phyloP scores from a whole-genome alignment of 1,140 invertebrate species.

The Elymnias hypermnestra region DNA sequence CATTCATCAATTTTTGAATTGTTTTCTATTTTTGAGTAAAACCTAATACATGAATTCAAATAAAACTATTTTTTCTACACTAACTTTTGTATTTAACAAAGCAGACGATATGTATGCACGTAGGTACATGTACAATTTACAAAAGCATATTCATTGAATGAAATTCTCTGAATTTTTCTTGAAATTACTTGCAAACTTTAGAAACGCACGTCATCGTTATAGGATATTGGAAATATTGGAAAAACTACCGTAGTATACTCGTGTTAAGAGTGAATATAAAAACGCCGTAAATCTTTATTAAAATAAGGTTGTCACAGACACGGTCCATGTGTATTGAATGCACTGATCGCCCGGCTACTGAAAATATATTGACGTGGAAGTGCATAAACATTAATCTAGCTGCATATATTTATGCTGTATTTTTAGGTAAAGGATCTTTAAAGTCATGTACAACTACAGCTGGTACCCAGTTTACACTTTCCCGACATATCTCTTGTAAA shows the following conservation, averaged over 20 bases:
- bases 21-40: too few relatives aligned
- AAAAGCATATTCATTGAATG: slow-evolving; percentile 3
- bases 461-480: too few relatives aligned
- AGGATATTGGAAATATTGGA: background rate
- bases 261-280: background rate
- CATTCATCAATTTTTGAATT: too few relatives aligned
- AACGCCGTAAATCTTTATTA: background rate
- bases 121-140: background rate
- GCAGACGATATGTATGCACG: background rate
- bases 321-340: background rate
- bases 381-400: background rate
- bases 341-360: background rate
- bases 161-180: slow-evolving; percentile 2
- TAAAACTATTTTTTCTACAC: too few relatives aligned
- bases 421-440: background rate
- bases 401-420: background rate
- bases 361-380: background rate
- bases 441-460: too few relatives aligned
- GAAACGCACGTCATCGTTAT: slow-evolving; percentile 1
- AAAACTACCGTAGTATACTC: background rate
- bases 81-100: too few relatives aligned
- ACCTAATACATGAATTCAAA: too few relatives aligned
- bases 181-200: slow-evolving; percentile 2
- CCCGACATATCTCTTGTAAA: too few relatives aligned
- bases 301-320: background rate